A percentile compares a stretch with the other conserved stretches of the same genome.
Evolutionary conservation across 2,113 vertebrate species (phyloP).

Genomic region (Chionis minor): DNA sequence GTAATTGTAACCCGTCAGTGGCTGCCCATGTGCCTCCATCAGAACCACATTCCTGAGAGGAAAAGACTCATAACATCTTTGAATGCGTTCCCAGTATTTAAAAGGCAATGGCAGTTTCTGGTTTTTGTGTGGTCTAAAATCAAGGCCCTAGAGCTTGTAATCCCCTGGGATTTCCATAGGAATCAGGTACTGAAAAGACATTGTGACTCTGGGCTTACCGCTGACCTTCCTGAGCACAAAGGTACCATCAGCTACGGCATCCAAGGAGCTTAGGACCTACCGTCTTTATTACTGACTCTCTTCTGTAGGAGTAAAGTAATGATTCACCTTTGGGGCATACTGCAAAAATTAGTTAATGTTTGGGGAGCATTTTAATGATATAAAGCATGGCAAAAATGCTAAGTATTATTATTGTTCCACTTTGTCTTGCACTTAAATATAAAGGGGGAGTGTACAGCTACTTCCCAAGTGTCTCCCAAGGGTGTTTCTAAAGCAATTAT

Average conservation of each 20-base stretch:
- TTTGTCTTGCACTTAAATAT: constrained; percentile 46
- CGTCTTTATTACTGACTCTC: neutral
- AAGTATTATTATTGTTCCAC: constrained; percentile 58
- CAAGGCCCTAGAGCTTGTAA: neutral
- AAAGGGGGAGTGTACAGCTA: neutral
- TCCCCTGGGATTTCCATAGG: neutral
- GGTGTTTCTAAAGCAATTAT: constrained; percentile 53
- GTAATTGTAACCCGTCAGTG: neutral
- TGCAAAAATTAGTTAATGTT: constrained; percentile 13
- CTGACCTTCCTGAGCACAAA: neutral
- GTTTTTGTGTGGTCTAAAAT: neutral
- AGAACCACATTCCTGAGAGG: fast-evolving
- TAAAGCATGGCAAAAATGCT: constrained; percentile 27
- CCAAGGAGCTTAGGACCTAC: neutral
- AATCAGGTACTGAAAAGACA: neutral
- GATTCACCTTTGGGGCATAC: neutral
- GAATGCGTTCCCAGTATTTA: neutral
- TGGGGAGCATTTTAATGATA: neutral
- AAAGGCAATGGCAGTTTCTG: neutral
- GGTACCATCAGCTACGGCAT: neutral
- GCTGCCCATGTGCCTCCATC: neutral
- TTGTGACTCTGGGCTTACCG: neutral
- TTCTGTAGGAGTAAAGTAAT: neutral
- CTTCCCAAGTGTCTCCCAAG: constrained; percentile 59
- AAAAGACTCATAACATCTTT: neutral